Evolutionary conservation across 1,140 invertebrate species (phyloP).

Genomic region (Chrysopa pallens): DNA sequence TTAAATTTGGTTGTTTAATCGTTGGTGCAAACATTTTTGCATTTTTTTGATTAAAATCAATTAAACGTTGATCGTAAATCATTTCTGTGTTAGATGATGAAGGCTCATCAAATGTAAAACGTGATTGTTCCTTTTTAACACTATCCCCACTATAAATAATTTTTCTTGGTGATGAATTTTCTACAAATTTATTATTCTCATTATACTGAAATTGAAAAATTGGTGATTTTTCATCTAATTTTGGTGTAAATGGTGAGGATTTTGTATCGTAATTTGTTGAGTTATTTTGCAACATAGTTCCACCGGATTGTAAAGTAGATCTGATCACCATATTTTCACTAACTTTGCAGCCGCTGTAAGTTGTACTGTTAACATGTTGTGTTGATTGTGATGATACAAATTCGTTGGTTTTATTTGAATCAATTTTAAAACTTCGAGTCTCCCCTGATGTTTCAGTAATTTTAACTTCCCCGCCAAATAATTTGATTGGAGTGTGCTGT

Average conservation of each 20-base stretch:
- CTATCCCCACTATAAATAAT: background rate
- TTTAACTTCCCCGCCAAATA: conserved; percentile 63
- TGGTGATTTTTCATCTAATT: background rate
- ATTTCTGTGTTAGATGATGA: background rate
- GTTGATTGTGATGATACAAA: conserved; percentile 8
- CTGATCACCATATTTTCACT: conserved; percentile 35
- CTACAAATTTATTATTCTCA: background rate
- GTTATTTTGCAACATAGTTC: conserved; percentile 40
- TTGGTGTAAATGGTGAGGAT: background rate
- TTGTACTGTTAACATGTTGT: conserved; percentile 11
- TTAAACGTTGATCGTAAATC: conserved; percentile 4
- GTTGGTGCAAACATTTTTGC: conserved; percentile 19
- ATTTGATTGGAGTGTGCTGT: conserved; percentile 35
- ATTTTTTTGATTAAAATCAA: conserved; percentile 21
- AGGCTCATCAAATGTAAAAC: background rate
- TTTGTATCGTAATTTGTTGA: conserved; percentile 6
- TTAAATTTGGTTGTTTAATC: conserved; percentile 17
- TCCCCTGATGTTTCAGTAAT: conserved; percentile 34
- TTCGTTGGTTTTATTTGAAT: conserved; percentile 29
- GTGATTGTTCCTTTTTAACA: background rate
- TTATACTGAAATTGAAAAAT: background rate
- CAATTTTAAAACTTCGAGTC: conserved; percentile 51
- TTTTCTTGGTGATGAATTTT: background rate
- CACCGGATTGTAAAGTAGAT: conserved; percentile 53
- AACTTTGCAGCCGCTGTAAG: conserved; percentile 16